phyloP scores from a whole-genome alignment of 2,113 vertebrate genomes.

The Orcinus orca region DNA sequence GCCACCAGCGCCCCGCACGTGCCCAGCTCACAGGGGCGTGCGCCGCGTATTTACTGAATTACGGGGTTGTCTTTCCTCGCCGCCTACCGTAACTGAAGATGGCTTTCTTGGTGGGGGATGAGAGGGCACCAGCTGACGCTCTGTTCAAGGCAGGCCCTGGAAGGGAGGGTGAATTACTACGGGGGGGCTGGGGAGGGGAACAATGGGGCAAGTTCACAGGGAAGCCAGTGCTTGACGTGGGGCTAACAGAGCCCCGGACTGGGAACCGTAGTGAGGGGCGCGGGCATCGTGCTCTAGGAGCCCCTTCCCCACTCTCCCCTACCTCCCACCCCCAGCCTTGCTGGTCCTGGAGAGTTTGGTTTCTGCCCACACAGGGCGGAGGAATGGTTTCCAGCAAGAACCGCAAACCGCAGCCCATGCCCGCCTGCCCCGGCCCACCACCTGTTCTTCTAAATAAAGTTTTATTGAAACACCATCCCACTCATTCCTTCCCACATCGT shows the following conservation, averaged over 20 bases:
- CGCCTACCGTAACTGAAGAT: background rate
- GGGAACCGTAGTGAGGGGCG: background rate
- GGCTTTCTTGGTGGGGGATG: background rate
- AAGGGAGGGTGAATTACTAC: background rate
- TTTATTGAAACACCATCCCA: background rate
- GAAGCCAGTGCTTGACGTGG: background rate
- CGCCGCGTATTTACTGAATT: background rate
- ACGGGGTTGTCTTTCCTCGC: background rate
- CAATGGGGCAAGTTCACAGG: background rate
- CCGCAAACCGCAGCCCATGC: background rate
- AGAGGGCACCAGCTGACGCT: background rate
- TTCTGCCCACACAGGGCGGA: background rate
- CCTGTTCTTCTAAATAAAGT: conserved; percentile 25
- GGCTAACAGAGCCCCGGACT: background rate
- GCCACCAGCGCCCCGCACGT: fast-evolving
- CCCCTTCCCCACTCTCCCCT: no score
- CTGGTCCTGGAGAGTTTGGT: background rate
- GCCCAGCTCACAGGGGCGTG: background rate
- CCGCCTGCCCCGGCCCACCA: background rate
- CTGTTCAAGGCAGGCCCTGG: background rate
- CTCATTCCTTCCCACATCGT: background rate
- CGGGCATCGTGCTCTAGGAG: fast-evolving
- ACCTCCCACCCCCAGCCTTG: background rate
- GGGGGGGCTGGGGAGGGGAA: background rate
- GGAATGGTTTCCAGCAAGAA: background rate